Evolutionary conservation across 2,888 invertebrate genomes (phyloP).

Genomic region (Eremobia ochroleuca): DNA sequence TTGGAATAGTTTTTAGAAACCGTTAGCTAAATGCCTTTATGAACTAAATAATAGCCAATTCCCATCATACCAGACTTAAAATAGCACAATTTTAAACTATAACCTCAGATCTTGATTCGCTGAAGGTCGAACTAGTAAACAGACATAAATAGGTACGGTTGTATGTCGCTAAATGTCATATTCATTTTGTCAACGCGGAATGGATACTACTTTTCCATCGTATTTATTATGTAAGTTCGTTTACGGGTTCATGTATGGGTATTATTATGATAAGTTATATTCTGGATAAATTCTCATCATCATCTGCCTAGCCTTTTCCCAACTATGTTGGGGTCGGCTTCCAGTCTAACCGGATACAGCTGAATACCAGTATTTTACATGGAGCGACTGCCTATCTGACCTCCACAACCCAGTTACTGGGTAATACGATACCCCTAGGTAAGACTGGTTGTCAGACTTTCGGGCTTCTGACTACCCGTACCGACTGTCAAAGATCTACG

Average conservation of each 20-base stretch:
- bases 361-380: no score
- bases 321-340: no score
- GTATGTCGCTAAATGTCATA: slow-evolving; percentile 43
- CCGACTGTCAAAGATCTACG: no score
- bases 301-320: no score
- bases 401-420: no score
- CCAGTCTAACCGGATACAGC: no score
- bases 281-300: neutral
- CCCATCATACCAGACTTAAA: neutral
- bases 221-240: slow-evolving; percentile 32
- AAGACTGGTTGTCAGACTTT: no score
- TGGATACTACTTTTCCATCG: slow-evolving; percentile 11
- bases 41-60: slow-evolving; percentile 8
- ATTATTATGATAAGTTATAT: slow-evolving; percentile 3
- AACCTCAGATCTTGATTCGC: slow-evolving; percentile 47
- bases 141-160: slow-evolving; percentile 29
- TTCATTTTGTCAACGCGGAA: slow-evolving; percentile 30
- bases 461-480: no score
- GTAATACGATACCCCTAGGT: no score
- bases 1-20: neutral
- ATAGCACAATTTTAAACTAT: slow-evolving; percentile 44
- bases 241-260: slow-evolving; percentile 5
- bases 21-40: neutral
- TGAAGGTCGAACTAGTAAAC: slow-evolving; percentile 43
- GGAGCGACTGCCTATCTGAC: no score